Evolutionary conservation across 2,113 vertebrate species (phyloP), one percentile per base, ranked within the genome.

Genomic region (Proterorhinus semilunaris): DNA sequence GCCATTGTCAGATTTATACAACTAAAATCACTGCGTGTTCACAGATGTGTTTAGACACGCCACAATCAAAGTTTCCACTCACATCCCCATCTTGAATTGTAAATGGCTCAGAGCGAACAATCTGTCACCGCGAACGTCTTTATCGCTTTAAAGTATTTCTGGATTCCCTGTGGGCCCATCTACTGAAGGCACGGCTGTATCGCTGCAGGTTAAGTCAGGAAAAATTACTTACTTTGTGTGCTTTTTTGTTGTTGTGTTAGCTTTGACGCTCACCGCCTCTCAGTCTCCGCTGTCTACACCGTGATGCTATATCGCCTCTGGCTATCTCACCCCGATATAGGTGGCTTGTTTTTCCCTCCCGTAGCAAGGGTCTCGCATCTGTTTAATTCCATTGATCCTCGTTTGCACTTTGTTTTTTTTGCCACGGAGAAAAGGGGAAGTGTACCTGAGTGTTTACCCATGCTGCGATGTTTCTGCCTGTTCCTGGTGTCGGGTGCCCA

Each of bases 371-470:
- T 67, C 76, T 82, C 79, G 72, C 80, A 75, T 82, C 68, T 75
- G 87, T 88, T 89, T 82, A 86, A 86, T 88, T 90, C 87, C 85
- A 86, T 88, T 82, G 85, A 87, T 86, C 86, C 82, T 87, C 47
- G 72, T 86, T 90, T 87, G 76, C 84, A 85, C 84, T 88, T 90
- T 85, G 83, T 76, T 79, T 16, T 53, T 53, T 53, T 53, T 50
- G 27, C 80, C 17, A 49, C 50, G 72, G 68, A 67, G 69, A 51
- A 62, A 85, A 55, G 53, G 53, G 84, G 88, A 90, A 86, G 87
- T 83, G 83, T 81, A 87, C 82, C 86, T 88, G 84, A 86, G 78
- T 87, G 83, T 90, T 91, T 87, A 84, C 80, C 75, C 79, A 86
- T 82, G 78, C 80, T 77, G 79, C 50, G 67, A 73, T 80, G 82